phyloP scores from a whole-genome alignment of 2,888 invertebrate genomes.

The Cotesia congregata region DNA sequence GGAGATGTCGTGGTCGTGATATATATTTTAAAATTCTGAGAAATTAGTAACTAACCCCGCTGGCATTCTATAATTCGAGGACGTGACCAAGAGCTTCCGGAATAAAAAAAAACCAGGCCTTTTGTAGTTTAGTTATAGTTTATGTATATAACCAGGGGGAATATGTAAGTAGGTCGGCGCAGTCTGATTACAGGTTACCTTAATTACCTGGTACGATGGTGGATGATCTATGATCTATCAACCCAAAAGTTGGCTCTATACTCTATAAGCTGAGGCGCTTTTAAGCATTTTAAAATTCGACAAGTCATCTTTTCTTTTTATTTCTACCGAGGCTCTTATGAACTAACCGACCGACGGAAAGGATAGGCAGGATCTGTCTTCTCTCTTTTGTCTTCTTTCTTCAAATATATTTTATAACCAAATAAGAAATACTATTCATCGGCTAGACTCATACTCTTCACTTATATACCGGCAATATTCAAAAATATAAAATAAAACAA shows the following conservation, averaged over 20 bases:
- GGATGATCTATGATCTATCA: conserved; percentile 38
- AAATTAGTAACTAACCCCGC: neutral
- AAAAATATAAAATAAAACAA: conserved; percentile 6
- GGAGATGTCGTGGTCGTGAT: neutral
- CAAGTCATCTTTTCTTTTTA: conserved; percentile 21
- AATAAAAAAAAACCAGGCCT: conserved; percentile 30
- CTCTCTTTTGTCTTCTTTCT: neutral
- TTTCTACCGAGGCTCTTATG: neutral
- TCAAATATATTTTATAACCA: conserved; percentile 13
- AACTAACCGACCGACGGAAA: neutral
- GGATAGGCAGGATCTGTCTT: neutral
- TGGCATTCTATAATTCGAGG: conserved; percentile 5
- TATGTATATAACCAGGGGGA: conserved; percentile 16
- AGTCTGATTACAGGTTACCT: conserved; percentile 42
- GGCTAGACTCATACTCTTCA: neutral
- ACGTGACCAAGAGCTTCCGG: conserved; percentile 37
- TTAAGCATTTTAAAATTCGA: neutral
- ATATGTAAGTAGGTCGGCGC: conserved; percentile 41
- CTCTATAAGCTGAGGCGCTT: neutral
- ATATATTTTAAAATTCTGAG: neutral
- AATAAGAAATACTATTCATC: conserved; percentile 34
- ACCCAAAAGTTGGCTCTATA: conserved; percentile 8
- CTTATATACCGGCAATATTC: too few relatives aligned
- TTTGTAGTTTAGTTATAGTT: neutral
- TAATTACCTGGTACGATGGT: conserved; percentile 38